Conservation (phyloP, 2,113 vertebrate genomes). For the Pituophis catenifer region DNA sequence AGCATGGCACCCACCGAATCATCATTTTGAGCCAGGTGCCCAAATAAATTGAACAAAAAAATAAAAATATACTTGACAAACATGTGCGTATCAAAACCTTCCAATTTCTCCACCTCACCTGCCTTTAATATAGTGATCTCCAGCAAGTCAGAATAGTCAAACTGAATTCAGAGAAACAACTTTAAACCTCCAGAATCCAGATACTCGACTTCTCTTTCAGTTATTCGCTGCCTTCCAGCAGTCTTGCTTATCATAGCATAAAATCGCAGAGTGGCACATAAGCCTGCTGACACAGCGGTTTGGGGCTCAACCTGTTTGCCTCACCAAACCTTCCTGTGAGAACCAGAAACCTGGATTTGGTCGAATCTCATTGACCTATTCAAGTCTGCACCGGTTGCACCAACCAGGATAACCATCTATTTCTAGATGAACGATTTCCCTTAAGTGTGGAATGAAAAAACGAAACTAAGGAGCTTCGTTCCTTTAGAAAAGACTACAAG, state of each 20-base stretch:
- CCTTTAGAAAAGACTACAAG: not conserved
- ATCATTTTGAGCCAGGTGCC: not conserved
- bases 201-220: not conserved
- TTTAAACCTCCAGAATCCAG: not conserved
- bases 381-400: not conserved
- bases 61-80: not conserved
- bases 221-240: not conserved
- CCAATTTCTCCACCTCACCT: not conserved
- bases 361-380: not conserved
- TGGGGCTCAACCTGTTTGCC: not conserved
- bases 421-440: not conserved
- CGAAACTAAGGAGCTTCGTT: not conserved
- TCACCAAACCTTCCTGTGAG: not conserved
- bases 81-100: not conserved
- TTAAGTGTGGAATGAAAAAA: not conserved
- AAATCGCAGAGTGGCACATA: not conserved
- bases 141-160: not conserved
- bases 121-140: not conserved
- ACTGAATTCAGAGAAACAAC: not conserved
- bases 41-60: not conserved
- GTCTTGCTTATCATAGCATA: not conserved
- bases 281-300: not conserved
- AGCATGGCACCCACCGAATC: not conserved
- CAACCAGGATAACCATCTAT: not conserved
- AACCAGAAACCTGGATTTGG: not conserved